A percentile compares a stretch with the other conserved stretches of the same genome.
Conservation (phyloP, 2,888 invertebrate species). For the Schizaphis graminum region DNA sequence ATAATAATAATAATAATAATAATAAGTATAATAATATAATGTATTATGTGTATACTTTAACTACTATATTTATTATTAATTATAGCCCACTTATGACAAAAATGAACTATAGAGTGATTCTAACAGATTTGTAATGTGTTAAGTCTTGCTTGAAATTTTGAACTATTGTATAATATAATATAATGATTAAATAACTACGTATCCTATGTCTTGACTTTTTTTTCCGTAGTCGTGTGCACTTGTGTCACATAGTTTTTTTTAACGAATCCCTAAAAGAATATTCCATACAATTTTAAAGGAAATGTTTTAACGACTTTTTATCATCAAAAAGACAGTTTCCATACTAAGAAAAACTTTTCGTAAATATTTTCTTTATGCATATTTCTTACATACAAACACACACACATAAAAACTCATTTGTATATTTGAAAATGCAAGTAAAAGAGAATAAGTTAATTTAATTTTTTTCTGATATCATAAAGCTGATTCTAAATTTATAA, state of each 20-base stretch:
- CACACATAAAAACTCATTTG: no score
- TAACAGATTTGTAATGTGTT: constrained; percentile 52
- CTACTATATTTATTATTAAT: constrained; percentile 54
- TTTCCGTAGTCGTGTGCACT: neutral
- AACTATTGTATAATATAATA: constrained; percentile 52
- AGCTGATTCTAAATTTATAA: no score
- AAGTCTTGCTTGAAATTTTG: constrained; percentile 56
- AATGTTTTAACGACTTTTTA: constrained; percentile 10
- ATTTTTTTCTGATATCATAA: no score
- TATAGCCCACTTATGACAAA: constrained; percentile 58
- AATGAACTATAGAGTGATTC: constrained; percentile 54
- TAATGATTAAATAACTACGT: constrained; percentile 53
- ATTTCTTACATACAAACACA: no score
- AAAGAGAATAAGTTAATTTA: no score
- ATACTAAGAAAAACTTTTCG: no score
- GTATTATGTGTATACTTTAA: constrained; percentile 44
- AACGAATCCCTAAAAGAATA: neutral
- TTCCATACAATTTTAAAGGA: neutral
- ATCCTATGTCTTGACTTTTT: constrained; percentile 22
- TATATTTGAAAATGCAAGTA: no score
- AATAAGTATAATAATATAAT: constrained; percentile 34
- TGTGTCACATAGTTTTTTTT: neutral
- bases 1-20: neutral
- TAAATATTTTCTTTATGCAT: no score
- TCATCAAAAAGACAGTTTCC: constrained; percentile 3